Conservation (phyloP, 2,797 vertebrate species). For the Knipowitschia caucasica region DNA sequence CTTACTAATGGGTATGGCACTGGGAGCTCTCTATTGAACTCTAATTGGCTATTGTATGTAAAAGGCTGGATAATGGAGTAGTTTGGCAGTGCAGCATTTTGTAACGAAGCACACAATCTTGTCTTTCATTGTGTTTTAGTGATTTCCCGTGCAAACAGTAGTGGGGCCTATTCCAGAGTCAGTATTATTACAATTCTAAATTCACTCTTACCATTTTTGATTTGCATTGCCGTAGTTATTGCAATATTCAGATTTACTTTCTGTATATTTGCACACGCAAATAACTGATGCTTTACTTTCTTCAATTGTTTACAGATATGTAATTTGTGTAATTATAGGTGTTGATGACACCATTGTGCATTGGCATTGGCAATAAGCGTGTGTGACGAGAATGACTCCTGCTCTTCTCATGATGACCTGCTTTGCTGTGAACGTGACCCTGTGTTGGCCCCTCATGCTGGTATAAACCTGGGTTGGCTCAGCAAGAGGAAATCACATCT, state of each 20-base stretch:
- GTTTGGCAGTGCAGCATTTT: background rate
- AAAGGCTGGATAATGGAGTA: slow-evolving; percentile 28
- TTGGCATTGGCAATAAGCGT: background rate
- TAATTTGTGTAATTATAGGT: background rate
- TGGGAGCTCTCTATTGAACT: slow-evolving; percentile 57
- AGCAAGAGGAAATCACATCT: slow-evolving; percentile 70
- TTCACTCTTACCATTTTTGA: background rate
- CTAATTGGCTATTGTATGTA: slow-evolving; percentile 68
- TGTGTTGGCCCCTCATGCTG: slow-evolving; percentile 42
- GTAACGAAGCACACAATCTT: background rate
- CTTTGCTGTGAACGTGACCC: slow-evolving; percentile 46
- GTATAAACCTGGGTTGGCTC: slow-evolving; percentile 54
- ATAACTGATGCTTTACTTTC: background rate
- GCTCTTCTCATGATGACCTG: slow-evolving; percentile 18
- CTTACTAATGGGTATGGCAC: slow-evolving; percentile 65
- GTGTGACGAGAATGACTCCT: slow-evolving; percentile 19
- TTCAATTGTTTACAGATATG: background rate
- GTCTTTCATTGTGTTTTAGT: background rate
- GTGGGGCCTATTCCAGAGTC: too few species aligned
- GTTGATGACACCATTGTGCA: background rate
- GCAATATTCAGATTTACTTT: background rate
- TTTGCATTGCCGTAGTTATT: too few species aligned
- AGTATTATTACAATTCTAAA: background rate
- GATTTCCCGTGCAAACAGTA: too few species aligned
- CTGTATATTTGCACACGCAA: background rate